Evolutionary conservation across 2,888 invertebrate genomes (phyloP).

Genomic region (Eristalis intricaria): DNA sequence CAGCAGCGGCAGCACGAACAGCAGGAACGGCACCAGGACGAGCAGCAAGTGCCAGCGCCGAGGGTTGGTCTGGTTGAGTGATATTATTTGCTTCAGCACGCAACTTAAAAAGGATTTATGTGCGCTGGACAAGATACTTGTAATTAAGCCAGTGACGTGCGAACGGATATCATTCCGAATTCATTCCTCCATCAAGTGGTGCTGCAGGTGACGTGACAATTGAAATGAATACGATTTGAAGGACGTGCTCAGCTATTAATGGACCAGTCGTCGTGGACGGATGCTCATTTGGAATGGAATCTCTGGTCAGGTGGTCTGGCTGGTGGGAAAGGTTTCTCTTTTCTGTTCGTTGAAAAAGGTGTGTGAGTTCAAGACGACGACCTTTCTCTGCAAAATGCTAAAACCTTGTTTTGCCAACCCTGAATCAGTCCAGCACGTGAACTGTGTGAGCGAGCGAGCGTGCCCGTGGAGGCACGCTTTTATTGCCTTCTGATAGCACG

Average conservation of each 20-base stretch:
- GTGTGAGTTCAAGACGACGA: no score
- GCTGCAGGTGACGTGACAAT: background rate
- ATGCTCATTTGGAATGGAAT: background rate
- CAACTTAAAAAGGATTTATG: slow-evolving; percentile 63
- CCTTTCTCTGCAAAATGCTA: no score
- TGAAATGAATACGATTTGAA: background rate
- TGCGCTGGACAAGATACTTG: slow-evolving; percentile 58
- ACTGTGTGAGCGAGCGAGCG: no score
- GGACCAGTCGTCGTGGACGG: background rate
- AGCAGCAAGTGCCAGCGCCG: slow-evolving; percentile 22
- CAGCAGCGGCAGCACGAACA: no score
- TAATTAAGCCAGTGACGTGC: slow-evolving; percentile 49
- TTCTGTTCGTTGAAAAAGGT: no score
- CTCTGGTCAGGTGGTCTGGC: background rate
- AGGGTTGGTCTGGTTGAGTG: slow-evolving; percentile 6
- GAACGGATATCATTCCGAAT: slow-evolving; percentile 36
- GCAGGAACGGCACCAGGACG: background rate
- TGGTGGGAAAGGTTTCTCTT: background rate
- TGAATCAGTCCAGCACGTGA: no score
- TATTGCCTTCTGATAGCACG: background rate
- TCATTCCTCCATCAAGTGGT: background rate
- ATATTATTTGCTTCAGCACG: slow-evolving; percentile 64
- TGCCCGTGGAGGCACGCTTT: background rate
- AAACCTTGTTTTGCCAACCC: no score
- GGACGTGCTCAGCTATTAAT: background rate